Conservation (phyloP, 2,113 vertebrate species). For the Poeciliopsis prolifica region DNA sequence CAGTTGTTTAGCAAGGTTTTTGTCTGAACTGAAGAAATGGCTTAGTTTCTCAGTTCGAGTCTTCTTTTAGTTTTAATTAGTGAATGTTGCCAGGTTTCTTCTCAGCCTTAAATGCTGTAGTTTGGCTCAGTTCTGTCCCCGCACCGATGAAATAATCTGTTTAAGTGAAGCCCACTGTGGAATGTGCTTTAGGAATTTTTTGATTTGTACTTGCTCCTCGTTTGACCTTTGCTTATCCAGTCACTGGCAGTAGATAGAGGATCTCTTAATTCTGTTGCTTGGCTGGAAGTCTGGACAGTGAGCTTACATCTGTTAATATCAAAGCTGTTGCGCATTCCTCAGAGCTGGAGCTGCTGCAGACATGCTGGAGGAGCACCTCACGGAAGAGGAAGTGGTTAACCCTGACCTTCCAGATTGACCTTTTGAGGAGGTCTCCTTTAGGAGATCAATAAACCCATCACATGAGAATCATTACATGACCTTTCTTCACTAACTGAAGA, state of each 20-base stretch:
- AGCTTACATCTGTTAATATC: slow-evolving; percentile 33
- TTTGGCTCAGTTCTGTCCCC: slow-evolving; percentile 52
- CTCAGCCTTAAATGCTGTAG: slow-evolving; percentile 52
- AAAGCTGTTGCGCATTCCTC: slow-evolving; percentile 1
- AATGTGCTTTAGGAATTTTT: slow-evolving; percentile 67
- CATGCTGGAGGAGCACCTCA: slow-evolving; percentile 1
- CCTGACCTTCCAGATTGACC: slow-evolving; percentile 29
- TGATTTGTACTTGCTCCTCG: slow-evolving; percentile 60
- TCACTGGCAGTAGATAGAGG: slow-evolving; percentile 47
- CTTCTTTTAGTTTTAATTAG: neutral
- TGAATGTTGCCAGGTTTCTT: slow-evolving; percentile 29
- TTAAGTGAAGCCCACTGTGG: slow-evolving; percentile 37
- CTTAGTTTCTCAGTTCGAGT: neutral
- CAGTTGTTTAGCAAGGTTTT: neutral
- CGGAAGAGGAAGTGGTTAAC: slow-evolving; percentile 30
- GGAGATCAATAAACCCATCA: slow-evolving; percentile 16
- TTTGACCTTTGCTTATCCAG: slow-evolving; percentile 59
- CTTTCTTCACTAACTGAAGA: neutral
- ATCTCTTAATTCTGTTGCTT: slow-evolving; percentile 48
- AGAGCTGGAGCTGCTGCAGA: neutral
- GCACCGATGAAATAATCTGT: slow-evolving; percentile 65
- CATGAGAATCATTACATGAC: slow-evolving; percentile 21
- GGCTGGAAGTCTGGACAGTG: slow-evolving; percentile 26
- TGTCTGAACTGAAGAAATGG: neutral
- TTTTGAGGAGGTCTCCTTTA: slow-evolving; percentile 20